A percentile compares a stretch with the other conserved stretches of the same genome.
Conservation (phyloP, 2,113 vertebrate genomes). For the Coracopsis vasa region DNA sequence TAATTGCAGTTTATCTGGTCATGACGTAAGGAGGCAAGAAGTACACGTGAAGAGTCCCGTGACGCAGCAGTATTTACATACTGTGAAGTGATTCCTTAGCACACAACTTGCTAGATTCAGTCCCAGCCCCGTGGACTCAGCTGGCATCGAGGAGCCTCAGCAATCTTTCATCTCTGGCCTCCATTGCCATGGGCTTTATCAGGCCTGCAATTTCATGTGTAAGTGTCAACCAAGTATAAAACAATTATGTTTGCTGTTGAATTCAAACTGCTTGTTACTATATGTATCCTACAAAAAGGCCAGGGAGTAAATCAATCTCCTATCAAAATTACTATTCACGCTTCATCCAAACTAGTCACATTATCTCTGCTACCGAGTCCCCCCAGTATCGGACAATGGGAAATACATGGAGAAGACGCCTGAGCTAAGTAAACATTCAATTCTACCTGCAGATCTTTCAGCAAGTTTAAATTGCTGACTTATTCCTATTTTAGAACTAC, state of each 20-base stretch:
- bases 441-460: background rate
- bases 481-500: background rate
- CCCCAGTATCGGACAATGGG: background rate
- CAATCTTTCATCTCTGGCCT: background rate
- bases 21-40: background rate
- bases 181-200: rapidly evolving
- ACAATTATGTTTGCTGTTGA: background rate
- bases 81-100: background rate
- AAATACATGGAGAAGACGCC: background rate
- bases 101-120: background rate
- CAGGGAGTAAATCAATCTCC: background rate
- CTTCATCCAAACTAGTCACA: background rate
- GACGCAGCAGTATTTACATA: background rate
- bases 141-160: background rate
- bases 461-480: background rate
- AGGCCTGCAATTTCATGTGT: background rate
- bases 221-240: background rate
- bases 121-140: rapidly evolving
- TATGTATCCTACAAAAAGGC: background rate
- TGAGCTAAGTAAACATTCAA: background rate
- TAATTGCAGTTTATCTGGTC: background rate
- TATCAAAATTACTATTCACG: background rate
- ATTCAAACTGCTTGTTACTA: background rate
- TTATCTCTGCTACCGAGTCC: background rate
- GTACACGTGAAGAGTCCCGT: background rate